These are phyloP conservation scores for Myotis davidii DNA, from an alignment of 2,113 vertebrate species.

Conservation along the genomic window DNA sequence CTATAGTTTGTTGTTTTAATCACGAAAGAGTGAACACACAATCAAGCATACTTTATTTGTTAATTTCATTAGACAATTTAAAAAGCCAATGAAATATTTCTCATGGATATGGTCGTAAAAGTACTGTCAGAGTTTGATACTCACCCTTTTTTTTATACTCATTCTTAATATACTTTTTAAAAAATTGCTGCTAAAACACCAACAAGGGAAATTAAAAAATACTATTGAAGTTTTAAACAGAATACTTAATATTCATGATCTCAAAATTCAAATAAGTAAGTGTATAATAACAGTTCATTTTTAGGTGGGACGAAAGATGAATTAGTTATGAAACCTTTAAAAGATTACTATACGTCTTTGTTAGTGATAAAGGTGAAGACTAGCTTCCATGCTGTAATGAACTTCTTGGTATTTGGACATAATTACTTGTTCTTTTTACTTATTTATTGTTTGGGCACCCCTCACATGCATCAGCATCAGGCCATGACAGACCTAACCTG, in stretches of 20 bases:
- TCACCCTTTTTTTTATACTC: too few species aligned
- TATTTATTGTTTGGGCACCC: not conserved
- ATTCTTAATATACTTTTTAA: not conserved
- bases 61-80: not conserved
- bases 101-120: not conserved
- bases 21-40: not conserved
- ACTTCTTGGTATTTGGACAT: not conserved
- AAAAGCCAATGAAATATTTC: not conserved
- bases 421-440: not conserved
- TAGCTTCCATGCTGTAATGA: not conserved
- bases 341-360: not conserved
- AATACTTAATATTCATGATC: not conserved
- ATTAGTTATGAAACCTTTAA: not conserved
- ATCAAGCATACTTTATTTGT: not conserved
- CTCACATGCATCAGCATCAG: rapidly evolving
- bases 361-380: not conserved
- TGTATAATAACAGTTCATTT: not conserved
- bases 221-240: conserved; percentile 1
- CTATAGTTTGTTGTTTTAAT: not conserved
- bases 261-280: not conserved
- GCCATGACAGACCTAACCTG: not conserved
- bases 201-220: not conserved
- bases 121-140: not conserved
- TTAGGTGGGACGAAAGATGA: not conserved
- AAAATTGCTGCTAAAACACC: not conserved